A percentile compares a stretch with the other conserved stretches of the same genome.
Conservation (phyloP, 2,113 vertebrate genomes). For the Paedocypris sp. region DNA sequence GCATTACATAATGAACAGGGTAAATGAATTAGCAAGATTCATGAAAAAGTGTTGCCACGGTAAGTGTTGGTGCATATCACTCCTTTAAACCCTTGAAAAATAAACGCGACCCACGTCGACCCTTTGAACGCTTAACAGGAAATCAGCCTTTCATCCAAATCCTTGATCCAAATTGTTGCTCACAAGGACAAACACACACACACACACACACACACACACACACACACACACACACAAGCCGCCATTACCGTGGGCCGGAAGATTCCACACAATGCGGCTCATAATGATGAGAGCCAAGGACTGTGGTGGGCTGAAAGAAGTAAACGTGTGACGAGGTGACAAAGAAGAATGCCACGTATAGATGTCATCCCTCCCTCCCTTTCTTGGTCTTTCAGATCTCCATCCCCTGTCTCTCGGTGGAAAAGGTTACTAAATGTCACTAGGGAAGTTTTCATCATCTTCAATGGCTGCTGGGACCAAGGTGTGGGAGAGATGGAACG, state of each 20-base stretch:
- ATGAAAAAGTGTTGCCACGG: no score
- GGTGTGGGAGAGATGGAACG: constrained; percentile 15
- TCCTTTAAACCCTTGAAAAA: no score
- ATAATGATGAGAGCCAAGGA: constrained; percentile 3
- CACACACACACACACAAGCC: background rate
- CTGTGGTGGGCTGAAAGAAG: background rate
- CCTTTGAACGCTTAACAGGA: no score
- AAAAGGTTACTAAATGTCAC: constrained; percentile 78
- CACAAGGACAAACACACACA: no score
- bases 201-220: no score
- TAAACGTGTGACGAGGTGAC: constrained; percentile 45
- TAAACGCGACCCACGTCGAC: no score
- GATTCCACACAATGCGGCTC: constrained; percentile 8
- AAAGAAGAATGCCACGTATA: constrained; percentile 47
- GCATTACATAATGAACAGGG: no score
- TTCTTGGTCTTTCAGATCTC: constrained; percentile 41
- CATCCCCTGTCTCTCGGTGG: constrained; percentile 48
- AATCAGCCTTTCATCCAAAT: no score
- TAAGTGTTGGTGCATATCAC: no score
- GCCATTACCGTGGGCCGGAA: constrained; percentile 14
- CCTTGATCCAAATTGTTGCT: no score
- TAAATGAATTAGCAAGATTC: no score
- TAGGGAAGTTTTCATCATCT: constrained; percentile 67
- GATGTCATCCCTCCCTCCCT: constrained; percentile 19
- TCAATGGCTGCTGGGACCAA: constrained; percentile 51